Base-by-base conservation (phyloP, 2,797 vertebrate species). In the Gambusia yucatana region DNA sequence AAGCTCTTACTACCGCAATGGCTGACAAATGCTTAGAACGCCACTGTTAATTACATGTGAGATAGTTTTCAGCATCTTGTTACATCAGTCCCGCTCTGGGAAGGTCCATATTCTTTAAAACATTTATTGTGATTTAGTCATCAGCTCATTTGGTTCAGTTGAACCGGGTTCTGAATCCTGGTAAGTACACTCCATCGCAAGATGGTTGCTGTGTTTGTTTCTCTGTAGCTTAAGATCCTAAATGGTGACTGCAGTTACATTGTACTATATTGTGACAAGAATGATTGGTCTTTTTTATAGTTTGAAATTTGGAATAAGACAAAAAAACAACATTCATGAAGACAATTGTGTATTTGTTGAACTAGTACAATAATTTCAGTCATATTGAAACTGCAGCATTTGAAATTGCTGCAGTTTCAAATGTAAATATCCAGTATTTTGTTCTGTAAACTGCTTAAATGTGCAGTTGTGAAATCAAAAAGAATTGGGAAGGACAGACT, bases 1-100 rank as follows among this genome's bases (percentile, higher is more conserved):
- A 74, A 72, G 78, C 43, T 76, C 84, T 82, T 77, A 80, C 70
- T 80, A 59, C 83, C 69, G 81, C 72, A 77, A 89, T 88, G 93
- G 92, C 90, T 93, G 87, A 92, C 89, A 86, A 88, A 93, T 90
- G 55, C 82, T 82, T 75, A 33, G 79, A 87, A 85, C 13, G 9
- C 80, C 80, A 87, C 75, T 76, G 82, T 82, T 90, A 87, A 92
- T 91, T 90, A 84, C 77, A 74, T 73, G 63, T 76, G 83, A 86
- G 75, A 85, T 87, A 70, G 77, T 79, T 83, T 84, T 90, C 77
- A 87, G 86, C 85, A 84, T 89, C 84, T 43, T 75, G 74, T 91
- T 89, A 86, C 81, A 52, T 33, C 22, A 65, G 76, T 81, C 78
- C 33, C 46, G 16, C 57, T 33, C 78, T 65, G 44, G 57, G 73